These are phyloP conservation scores for Drepana arcuata DNA, from an alignment of 1,140 invertebrate genomes.

Conservation along the genomic window DNA sequence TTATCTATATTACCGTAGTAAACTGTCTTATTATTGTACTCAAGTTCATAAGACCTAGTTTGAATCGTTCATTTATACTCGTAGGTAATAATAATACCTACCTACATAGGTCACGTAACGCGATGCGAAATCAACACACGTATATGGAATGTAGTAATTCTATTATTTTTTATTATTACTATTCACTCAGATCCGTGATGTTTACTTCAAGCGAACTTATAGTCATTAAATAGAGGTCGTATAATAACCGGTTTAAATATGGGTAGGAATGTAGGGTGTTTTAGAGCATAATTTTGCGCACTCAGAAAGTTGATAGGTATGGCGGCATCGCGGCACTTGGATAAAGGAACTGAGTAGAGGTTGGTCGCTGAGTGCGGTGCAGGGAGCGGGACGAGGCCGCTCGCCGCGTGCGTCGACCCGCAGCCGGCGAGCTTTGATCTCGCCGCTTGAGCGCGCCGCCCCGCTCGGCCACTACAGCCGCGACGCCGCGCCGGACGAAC, in stretches of 20 bases:
- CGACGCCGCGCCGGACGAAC: conserved; percentile 32
- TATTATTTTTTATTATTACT: no score
- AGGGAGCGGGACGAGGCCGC: conserved; percentile 30
- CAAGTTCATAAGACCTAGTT: no score
- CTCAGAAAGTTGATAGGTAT: conserved; percentile 10
- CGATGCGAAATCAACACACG: no score
- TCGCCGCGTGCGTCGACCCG: conserved; percentile 60
- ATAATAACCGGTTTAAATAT: conserved; percentile 58
- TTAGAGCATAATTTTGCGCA: conserved; percentile 51
- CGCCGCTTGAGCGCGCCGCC: conserved; percentile 31
- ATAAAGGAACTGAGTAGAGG: conserved; percentile 33
- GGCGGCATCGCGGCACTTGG: conserved; percentile 14
- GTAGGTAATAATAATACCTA: no score
- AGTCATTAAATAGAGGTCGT: conserved; percentile 45
- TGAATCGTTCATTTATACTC: no score
- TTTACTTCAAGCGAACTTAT: no score
- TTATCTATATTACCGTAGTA: no score
- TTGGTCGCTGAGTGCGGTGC: conserved; percentile 1
- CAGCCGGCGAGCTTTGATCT: conserved; percentile 57
- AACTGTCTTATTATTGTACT: no score
- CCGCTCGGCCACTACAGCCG: conserved; percentile 9
- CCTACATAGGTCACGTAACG: no score
- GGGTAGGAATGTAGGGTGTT: conserved; percentile 41
- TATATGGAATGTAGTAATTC: no score
- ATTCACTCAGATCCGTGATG: no score